Percentiles rank a stretch among this genome's conserved stretches.
These are phyloP conservation scores for Myoxocephalus aenaeus DNA, from an alignment of 2,797 vertebrate species.

Conservation along the genomic window DNA sequence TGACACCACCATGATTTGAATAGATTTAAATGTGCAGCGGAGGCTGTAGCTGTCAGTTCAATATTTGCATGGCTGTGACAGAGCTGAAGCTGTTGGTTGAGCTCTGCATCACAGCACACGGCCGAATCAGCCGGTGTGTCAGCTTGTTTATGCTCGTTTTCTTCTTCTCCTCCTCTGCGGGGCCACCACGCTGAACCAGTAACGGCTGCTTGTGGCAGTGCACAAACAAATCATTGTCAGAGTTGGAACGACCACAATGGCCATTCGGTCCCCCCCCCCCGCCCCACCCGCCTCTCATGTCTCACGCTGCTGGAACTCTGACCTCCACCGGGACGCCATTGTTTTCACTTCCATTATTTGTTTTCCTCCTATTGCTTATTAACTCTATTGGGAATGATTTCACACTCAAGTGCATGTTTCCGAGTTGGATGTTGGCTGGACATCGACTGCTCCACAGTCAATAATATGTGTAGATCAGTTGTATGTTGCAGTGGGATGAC, in stretches of 20 bases:
- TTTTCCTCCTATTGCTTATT: not conserved
- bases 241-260: not conserved
- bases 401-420: not conserved
- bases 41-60: conserved; percentile 59
- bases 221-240: not conserved
- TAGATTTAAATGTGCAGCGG: conserved; percentile 72
- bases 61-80: conserved; percentile 70
- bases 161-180: not conserved
- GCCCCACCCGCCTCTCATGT: too few relatives aligned
- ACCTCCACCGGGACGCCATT: not conserved
- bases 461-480: conserved; percentile 19
- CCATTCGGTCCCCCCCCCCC: too few relatives aligned
- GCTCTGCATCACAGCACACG: conserved; percentile 31
- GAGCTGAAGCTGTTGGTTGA: conserved; percentile 41
- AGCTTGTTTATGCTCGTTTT: conserved; percentile 35
- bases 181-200: conserved; percentile 20
- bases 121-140: conserved; percentile 47
- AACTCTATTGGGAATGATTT: conserved; percentile 5
- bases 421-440: conserved; percentile 5
- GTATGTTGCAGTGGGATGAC: not conserved
- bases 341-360: not conserved
- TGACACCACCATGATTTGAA: conserved; percentile 64
- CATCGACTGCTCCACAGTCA: conserved; percentile 38
- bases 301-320: not conserved
- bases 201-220: not conserved